These are phyloP conservation scores for Phrynocephalus forsythii DNA, from an alignment of 2,797 vertebrate genomes.

Conservation along the genomic window DNA sequence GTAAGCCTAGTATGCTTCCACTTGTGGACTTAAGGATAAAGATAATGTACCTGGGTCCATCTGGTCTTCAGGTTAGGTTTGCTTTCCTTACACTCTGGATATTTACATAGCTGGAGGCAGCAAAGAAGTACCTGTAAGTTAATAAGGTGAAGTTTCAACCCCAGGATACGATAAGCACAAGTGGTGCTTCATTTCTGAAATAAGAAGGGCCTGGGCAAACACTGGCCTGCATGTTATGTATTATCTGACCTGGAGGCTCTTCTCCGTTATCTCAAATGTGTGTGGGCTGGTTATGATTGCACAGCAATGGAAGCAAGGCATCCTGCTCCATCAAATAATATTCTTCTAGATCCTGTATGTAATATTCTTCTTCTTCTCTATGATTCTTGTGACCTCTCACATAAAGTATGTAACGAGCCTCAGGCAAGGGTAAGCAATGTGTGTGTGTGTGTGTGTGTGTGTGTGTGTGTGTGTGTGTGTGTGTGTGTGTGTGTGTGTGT, in stretches of 20 bases:
- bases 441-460: not conserved
- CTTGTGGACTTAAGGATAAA: slow-evolving; percentile 38
- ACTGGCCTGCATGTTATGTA: not conserved
- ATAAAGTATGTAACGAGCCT: not conserved
- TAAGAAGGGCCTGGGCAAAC: slow-evolving; percentile 2
- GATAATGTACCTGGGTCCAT: slow-evolving; percentile 29
- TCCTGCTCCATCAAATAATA: not conserved
- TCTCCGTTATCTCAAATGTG: not conserved
- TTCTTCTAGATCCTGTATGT: no score
- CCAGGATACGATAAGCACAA: slow-evolving; percentile 41
- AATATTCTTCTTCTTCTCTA: not conserved
- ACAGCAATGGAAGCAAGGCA: not conserved
- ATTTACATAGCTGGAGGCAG: slow-evolving; percentile 34
- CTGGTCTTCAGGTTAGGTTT: slow-evolving; percentile 19
- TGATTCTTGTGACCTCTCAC: not conserved
- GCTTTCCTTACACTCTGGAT: slow-evolving; percentile 25
- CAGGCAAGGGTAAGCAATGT: not conserved
- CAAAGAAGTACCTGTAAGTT: slow-evolving; percentile 22
- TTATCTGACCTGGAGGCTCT: not conserved
- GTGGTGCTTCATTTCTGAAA: slow-evolving; percentile 31
- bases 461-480: not conserved
- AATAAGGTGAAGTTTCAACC: slow-evolving; percentile 22
- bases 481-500: not conserved
- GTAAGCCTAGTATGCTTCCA: slow-evolving; percentile 26
- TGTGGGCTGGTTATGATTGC: not conserved